phyloP scores from a whole-genome alignment of 2,888 invertebrate species.

The Drosophila greeni region DNA sequence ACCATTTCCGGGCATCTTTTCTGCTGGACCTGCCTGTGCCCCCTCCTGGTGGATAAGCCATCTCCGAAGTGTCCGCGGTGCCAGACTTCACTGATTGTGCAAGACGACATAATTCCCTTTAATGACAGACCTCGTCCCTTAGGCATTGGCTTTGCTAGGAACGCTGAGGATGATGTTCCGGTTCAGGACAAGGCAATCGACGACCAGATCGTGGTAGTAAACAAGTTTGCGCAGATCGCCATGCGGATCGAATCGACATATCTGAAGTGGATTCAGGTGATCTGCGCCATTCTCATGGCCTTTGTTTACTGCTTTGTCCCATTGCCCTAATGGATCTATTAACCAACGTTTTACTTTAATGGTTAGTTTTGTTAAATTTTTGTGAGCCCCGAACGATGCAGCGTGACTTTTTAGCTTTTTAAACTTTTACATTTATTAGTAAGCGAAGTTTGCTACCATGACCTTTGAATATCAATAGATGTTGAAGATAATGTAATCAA shows the following conservation, averaged over 20 bases:
- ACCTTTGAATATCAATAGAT: too few species aligned
- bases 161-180: not conserved
- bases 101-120: too few species aligned
- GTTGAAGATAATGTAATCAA: too few species aligned
- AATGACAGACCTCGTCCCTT: conserved; percentile 40
- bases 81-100: too few species aligned
- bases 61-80: too few species aligned
- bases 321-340: not conserved
- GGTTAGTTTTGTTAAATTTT: not conserved
- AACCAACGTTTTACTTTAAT: not conserved
- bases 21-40: too few species aligned
- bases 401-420: not conserved
- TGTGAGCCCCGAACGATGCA: not conserved
- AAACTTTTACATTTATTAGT: too few species aligned
- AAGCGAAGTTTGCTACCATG: too few species aligned
- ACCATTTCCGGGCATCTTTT: too few species aligned
- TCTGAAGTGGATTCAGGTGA: conserved; percentile 17
- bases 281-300: not conserved
- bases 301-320: not conserved
- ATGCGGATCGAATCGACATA: not conserved
- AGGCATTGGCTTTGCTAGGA: conserved; percentile 3
- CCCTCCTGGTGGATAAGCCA: too few species aligned
- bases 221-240: too few species aligned
- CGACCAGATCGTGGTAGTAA: not conserved
- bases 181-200: not conserved